phyloP scores from a whole-genome alignment of 1,140 invertebrate genomes.

The Drosophila repleta region DNA sequence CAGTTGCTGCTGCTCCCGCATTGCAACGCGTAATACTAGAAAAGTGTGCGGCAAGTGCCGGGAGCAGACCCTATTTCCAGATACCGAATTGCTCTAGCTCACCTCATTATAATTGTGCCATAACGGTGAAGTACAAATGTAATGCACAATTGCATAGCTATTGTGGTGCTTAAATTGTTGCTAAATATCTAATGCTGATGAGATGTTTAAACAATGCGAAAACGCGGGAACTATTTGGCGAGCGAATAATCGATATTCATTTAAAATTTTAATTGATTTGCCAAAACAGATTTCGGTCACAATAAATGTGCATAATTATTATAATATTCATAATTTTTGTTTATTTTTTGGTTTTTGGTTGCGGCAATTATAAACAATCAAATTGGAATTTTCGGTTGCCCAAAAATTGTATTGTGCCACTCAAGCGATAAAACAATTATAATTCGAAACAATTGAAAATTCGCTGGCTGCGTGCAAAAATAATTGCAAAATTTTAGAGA shows the following conservation, averaged over 20 bases:
- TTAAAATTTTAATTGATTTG: slow-evolving; percentile 72
- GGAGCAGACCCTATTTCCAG: no score
- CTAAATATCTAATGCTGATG: slow-evolving; percentile 21
- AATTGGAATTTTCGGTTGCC: slow-evolving; percentile 29
- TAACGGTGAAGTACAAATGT: slow-evolving; percentile 19
- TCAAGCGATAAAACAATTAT: slow-evolving; percentile 55
- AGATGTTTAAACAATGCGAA: slow-evolving; percentile 16
- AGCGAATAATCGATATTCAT: background rate
- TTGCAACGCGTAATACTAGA: slow-evolving; percentile 55
- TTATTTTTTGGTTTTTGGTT: slow-evolving; percentile 1
- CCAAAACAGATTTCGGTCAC: slow-evolving; percentile 45
- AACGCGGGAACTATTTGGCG: background rate
- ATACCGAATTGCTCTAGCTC: background rate
- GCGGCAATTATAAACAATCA: slow-evolving; percentile 49
- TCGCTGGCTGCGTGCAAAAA: background rate
- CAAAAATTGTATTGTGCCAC: slow-evolving; percentile 30
- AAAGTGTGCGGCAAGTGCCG: slow-evolving; percentile 42
- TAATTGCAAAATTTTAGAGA: slow-evolving; percentile 2
- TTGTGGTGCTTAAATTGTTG: slow-evolving; percentile 16
- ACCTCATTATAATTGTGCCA: slow-evolving; percentile 36
- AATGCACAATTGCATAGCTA: slow-evolving; percentile 13
- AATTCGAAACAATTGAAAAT: slow-evolving; percentile 41
- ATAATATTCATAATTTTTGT: slow-evolving; percentile 17
- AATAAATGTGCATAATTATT: slow-evolving; percentile 2
- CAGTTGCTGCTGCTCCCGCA: slow-evolving; percentile 17